Base-by-base conservation (phyloP, 1,140 invertebrate genomes). In the Bradynema listronoti region DNA sequence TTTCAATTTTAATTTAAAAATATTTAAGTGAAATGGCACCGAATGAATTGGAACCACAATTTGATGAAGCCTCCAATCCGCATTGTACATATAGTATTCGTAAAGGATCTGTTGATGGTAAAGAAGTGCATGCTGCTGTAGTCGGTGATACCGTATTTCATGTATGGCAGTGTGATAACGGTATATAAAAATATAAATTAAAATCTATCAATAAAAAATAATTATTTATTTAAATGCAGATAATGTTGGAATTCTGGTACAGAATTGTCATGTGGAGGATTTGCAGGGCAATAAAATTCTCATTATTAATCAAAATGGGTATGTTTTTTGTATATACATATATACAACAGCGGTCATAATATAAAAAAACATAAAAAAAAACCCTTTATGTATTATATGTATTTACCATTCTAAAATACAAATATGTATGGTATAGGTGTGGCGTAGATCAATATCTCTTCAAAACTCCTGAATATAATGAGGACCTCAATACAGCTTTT, bases 241-340 rank as follows among this genome's bases (percentile, higher is more conserved):
- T 25, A 69, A 73, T 55, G 45, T 72, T 34, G 72, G 72, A n/a
- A 73, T 75, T 45, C 53, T 75, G 6, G 73, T 76, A n/a, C 73
- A 76, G 56, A 76, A 76, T 41, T 76, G 73, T 34, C 65, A 76
- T 46, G 73, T 76, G 11, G 73, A 75, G 36, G 72, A 78, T 54
- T 46, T 77, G 2, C 68, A 75, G 55, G 73, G 73, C 3, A 71
- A 78, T 33, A 65, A 68, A 47, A 76, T 76, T 32, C 54, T 76
- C 9, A 76, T 76, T 16, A 73, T 76, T 53, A 76, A 76, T 57
- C 76, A 78, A 56, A 67, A 78, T 46, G 73, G 72, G 71, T 72
- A 57, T 29, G 25, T 24, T 22, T 5, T n/a, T 2, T 58, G 5
- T 47, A 22, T n/a, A n/a, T n/a, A n/a, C n/a, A n/a, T n/a, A n/a